Evolutionary conservation across 1,140 invertebrate genomes (phyloP), one percentile per base, ranked within the genome.

Genomic region (Marisa cornuarietis): DNA sequence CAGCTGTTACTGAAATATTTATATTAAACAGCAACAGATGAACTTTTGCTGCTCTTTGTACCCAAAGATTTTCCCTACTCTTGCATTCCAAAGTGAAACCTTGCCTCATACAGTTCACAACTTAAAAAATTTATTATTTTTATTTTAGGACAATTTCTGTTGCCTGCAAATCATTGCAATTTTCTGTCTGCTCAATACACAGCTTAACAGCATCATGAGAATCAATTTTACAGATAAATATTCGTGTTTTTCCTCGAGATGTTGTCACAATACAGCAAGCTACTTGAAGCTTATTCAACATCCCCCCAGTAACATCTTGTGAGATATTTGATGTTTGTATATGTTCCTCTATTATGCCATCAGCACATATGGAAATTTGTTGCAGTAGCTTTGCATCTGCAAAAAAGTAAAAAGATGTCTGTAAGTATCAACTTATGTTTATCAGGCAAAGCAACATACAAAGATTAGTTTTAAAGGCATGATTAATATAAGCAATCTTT

Each of bases 221-320:
- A 49, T 69, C 77, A n/a, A 84, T 51, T 61, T 77, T 74, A 69
- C 75, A 79, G 5, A 85, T 63, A 72, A 75, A 81, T n/a, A 83
- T 80, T 16, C 26, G 20, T n/a, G 80, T 83, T 71, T 26, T 71
- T 16, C 83, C 83, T 18, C 71, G 14, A n/a, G 80, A 71, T 18
- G 49, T 31, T 14, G 20, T 18, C 18, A 85, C 82, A 42, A 87
- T 85, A 26, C 84, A 69, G 26, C 75, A 79, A 20, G 84, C 84
- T 26, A 83, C 77, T 7, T 76, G 62, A 20, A 87, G 65, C 71
- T 87, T 87, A 3, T 81, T 78, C 63, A 77, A 22, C 14, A 87
- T 84, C 26, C 85, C 85, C 26, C 85, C 85, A 52, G 85, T 84
- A 8, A 84, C 84, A 80, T 87, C 85, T 76, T 83, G 72, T 8